Percentiles rank a stretch among this genome's conserved stretches.
Conservation (phyloP, 2,888 invertebrate species). For the Drosophila kuntzei region DNA sequence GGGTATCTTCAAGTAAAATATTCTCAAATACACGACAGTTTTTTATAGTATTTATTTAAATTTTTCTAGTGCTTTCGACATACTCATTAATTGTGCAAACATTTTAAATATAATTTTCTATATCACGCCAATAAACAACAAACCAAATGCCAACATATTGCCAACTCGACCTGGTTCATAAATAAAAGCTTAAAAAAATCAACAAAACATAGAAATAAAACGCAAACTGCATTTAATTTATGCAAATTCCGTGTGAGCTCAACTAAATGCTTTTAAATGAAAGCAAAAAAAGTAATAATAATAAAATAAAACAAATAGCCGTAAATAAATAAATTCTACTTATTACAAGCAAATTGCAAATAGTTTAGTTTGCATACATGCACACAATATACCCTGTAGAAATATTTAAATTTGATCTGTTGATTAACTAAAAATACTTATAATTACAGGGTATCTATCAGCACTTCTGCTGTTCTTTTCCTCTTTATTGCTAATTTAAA, state of each 20-base stretch:
- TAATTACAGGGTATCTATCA: background rate
- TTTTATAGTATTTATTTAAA: slow-evolving; percentile 2
- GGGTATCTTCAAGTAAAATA: background rate
- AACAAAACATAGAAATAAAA: slow-evolving; percentile 10
- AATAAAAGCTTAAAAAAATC: slow-evolving; percentile 42
- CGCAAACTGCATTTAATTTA: slow-evolving; percentile 62
- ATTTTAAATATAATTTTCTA: slow-evolving; percentile 36
- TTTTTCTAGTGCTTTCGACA: slow-evolving; percentile 1
- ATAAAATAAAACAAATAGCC: slow-evolving; percentile 15
- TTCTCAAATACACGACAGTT: too few species aligned
- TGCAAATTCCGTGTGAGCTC: slow-evolving; percentile 61
- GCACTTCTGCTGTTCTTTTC: background rate
- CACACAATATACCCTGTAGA: slow-evolving; percentile 7
- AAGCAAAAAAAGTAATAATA: slow-evolving; percentile 1
- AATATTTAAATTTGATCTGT: background rate
- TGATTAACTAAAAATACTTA: background rate
- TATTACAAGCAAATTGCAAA: slow-evolving; percentile 32
- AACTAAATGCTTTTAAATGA: slow-evolving; percentile 50
- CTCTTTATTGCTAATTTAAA: slow-evolving; percentile 56
- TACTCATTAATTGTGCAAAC: slow-evolving; percentile 37
- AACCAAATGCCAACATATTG: slow-evolving; percentile 67
- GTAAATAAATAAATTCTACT: slow-evolving; percentile 47
- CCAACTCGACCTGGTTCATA: slow-evolving; percentile 45
- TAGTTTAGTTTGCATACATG: slow-evolving; percentile 19
- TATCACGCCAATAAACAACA: slow-evolving; percentile 51